A percentile compares a stretch with the other conserved stretches of the same genome.
Conservation (phyloP, 2,113 vertebrate genomes). For the Athene noctua region DNA sequence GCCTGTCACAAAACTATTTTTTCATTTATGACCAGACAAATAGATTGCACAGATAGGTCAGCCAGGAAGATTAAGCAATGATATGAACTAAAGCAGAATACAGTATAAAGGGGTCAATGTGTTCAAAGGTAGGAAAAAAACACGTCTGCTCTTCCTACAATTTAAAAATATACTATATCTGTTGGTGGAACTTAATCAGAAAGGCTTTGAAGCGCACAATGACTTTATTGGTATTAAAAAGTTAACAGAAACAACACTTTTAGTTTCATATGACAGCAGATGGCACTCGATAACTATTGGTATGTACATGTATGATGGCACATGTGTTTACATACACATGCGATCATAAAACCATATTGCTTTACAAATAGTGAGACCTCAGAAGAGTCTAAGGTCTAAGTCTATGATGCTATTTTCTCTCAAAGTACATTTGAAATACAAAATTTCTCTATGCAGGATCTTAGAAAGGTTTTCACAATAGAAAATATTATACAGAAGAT, state of each 20-base stretch:
- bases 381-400: background rate
- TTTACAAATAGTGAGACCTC: background rate
- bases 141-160: fast-evolving
- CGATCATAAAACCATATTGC: background rate
- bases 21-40: background rate
- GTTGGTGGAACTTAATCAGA: background rate
- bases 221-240: background rate
- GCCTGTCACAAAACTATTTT: background rate
- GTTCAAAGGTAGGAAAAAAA: background rate
- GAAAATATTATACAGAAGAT: background rate
- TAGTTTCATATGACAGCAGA: slow-evolving; percentile 9
- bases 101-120: background rate
- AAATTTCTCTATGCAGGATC: background rate
- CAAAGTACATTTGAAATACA: background rate
- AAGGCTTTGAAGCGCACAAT: background rate
- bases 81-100: background rate
- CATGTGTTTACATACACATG: background rate
- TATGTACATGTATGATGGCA: slow-evolving; percentile 5
- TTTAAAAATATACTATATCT: background rate
- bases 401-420: background rate
- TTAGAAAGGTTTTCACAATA: background rate
- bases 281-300: slow-evolving; percentile 38
- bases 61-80: background rate
- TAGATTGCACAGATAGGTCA: background rate
- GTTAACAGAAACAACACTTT: background rate